phyloP scores from a whole-genome alignment of 30 jellyfish, hydroid and myxozoan species.

The Hydra vulgaris region DNA sequence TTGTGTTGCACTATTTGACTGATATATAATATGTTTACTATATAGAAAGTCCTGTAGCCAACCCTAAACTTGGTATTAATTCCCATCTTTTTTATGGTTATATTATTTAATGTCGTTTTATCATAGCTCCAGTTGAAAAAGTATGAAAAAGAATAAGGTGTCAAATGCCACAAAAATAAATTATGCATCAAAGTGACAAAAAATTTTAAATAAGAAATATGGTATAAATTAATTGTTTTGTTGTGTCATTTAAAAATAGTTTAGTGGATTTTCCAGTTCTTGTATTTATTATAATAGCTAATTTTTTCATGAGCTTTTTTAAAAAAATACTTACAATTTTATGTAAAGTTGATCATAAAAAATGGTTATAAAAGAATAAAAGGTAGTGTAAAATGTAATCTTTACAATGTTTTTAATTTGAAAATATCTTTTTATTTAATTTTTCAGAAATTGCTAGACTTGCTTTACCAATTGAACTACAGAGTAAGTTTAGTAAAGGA shows the following conservation, averaged over 20 bases:
- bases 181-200: neutral
- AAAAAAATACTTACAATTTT: too few relatives aligned
- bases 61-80: too few relatives aligned
- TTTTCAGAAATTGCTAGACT: neutral
- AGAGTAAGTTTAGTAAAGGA: neutral
- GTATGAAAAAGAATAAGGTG: neutral
- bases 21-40: too few relatives aligned
- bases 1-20: too few relatives aligned
- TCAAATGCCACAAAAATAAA: neutral
- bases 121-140: neutral
- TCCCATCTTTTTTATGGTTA: neutral
- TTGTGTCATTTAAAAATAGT: neutral
- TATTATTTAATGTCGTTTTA: neutral
- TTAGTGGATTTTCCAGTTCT: neutral
- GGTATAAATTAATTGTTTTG: neutral
- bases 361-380: too few relatives aligned
- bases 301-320: neutral
- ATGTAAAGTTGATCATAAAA: neutral
- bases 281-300: neutral
- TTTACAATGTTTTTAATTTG: neutral
- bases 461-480: constrained; percentile 2
- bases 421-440: neutral
- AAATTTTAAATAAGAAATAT: neutral
- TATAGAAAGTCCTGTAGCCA: too few relatives aligned
- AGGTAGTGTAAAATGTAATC: neutral